Base-by-base conservation (phyloP, 2,797 vertebrate species). In the Hylomyscus alleni region DNA sequence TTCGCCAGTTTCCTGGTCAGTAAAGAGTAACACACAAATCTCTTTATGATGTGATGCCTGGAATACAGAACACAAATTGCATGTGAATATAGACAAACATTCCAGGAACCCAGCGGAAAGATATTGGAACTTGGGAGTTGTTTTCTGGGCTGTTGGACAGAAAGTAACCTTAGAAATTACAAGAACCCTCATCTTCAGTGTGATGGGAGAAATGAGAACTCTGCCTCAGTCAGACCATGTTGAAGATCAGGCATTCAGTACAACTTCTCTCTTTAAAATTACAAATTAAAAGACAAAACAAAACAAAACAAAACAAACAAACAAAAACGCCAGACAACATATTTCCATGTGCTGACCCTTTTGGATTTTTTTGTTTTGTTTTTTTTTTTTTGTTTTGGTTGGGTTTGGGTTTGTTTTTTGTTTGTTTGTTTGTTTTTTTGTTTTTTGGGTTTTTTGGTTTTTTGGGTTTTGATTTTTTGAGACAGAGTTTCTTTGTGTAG, bases 91-190 rank as follows among this genome's bases (percentile, higher is more conserved):
- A 50, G 26, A 24, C 58, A 72, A 69, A 89, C 54, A 72, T 44
- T 40, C 54, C 75, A 82, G 29, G 3, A 78, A 94, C 6, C 40
- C 44, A 29, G 37, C 40, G 72, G 44, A 69, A 86, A 85, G 14
- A 67, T 47, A 14, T 17, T 10, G 29, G n/a, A 94, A 7, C 19
- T 69, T 22, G 75, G 47, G 11, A 60, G 29, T 58, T 73, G 0
- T 72, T 92, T 86, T 17, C 56, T 58, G 40, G 69, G 72, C 37
- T 44, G 54, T 47, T 34, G 9, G 62, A 82, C 54, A 81, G 47
- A 65, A 89, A 89, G 60, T 67, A 88, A 84, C 88, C n/a, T 83
- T 67, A 31, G 20, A 89, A 85, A n/a, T 72, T 24, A 78, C 3
- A 44, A 82, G 72, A 44, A 13, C 77, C 11, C 2, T 56, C 40